These are phyloP conservation scores for Caerostris darwini DNA, from an alignment of 1,140 invertebrate genomes.

Conservation along the genomic window DNA sequence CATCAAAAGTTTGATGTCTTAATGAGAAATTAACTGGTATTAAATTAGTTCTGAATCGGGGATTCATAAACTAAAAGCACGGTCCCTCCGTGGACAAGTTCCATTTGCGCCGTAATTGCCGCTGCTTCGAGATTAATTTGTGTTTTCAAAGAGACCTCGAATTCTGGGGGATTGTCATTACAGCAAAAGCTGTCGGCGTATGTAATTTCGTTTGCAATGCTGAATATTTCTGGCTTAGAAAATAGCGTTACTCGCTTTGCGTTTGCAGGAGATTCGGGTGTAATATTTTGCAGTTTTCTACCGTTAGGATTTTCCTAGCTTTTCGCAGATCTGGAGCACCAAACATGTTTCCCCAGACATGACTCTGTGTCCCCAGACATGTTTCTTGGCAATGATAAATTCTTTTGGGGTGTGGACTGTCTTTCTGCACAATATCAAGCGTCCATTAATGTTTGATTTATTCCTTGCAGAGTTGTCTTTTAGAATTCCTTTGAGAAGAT, in stretches of 20 bases:
- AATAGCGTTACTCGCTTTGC: slow-evolving; percentile 5
- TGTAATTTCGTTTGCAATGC: slow-evolving; percentile 64
- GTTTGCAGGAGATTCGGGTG: background rate
- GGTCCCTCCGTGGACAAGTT: slow-evolving; percentile 13
- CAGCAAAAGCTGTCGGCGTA: slow-evolving; percentile 40
- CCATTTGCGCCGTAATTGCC: slow-evolving; percentile 58
- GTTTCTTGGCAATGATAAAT: slow-evolving; percentile 37
- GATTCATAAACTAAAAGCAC: slow-evolving; percentile 43
- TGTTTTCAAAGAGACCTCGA: slow-evolving; percentile 42
- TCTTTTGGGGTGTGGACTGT: background rate
- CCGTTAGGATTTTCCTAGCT: background rate
- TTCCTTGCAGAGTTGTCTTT: background rate
- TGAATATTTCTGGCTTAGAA: slow-evolving; percentile 26
- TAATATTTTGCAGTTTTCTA: background rate
- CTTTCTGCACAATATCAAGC: background rate
- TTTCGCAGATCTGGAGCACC: background rate
- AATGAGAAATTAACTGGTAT: slow-evolving; percentile 57
- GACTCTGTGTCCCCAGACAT: background rate
- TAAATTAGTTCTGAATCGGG: slow-evolving; percentile 47
- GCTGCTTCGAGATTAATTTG: slow-evolving; percentile 60
- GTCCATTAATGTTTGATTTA: slow-evolving; percentile 33
- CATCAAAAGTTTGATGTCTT: slow-evolving; percentile 43
- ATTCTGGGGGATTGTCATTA: slow-evolving; percentile 53
- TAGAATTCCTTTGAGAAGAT: slow-evolving; percentile 3
- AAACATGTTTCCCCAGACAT: background rate